Percentiles rank a stretch among this genome's conserved stretches.
Evolutionary conservation across 2,888 invertebrate species (phyloP).

Genomic region (Nomada flava): DNA sequence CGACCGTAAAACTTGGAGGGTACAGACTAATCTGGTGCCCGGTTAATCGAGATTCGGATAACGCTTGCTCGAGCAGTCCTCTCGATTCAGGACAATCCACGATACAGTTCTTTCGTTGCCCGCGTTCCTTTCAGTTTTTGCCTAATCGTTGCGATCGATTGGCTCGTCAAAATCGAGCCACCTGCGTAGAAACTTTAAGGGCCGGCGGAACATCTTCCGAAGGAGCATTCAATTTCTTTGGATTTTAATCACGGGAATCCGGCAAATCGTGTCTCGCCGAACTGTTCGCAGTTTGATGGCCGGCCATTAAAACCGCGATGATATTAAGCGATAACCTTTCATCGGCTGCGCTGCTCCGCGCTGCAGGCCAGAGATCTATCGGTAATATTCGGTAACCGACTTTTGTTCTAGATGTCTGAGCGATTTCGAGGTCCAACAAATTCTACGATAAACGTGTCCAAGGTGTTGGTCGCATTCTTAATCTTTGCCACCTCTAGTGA

Average conservation of each 20-base stretch:
- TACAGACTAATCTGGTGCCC: slow-evolving; percentile 1
- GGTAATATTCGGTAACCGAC: too few relatives aligned
- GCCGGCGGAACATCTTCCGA: background rate
- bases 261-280: slow-evolving; percentile 19
- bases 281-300: slow-evolving; percentile 44
- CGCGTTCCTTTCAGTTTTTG: background rate
- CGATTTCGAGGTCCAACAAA: too few relatives aligned
- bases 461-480: too few relatives aligned
- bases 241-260: background rate
- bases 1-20: slow-evolving; percentile 29
- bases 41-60: slow-evolving; percentile 22
- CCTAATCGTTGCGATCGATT: background rate
- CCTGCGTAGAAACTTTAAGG: background rate
- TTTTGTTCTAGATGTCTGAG: too few relatives aligned
- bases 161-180: background rate
- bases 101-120: too few relatives aligned
- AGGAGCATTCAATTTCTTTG: slow-evolving; percentile 3
- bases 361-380: too few relatives aligned
- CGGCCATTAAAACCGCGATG: slow-evolving; percentile 59
- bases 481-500: too few relatives aligned
- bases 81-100: background rate
- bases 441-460: too few relatives aligned
- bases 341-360: slow-evolving; percentile 21
- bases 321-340: slow-evolving; percentile 62
- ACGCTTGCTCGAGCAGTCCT: background rate